These are phyloP conservation scores for Myrmecobius fasciatus DNA, from an alignment of 2,113 vertebrate species.

Conservation along the genomic window DNA sequence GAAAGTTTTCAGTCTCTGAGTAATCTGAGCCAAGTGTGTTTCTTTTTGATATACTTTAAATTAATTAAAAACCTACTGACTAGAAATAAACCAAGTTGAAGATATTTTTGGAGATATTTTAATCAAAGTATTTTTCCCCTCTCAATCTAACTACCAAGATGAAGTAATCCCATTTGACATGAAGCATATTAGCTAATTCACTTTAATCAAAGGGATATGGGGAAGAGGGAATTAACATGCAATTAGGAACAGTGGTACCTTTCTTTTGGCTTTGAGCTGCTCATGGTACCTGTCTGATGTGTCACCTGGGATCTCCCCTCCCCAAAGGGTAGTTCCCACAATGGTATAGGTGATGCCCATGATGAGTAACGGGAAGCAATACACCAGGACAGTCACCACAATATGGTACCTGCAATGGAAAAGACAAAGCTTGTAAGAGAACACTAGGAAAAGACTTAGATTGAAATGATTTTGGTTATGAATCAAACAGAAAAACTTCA, in stretches of 20 bases:
- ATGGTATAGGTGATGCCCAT: slow-evolving; percentile 98
- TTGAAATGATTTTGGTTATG: slow-evolving; percentile 3
- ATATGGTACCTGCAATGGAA: slow-evolving; percentile 91
- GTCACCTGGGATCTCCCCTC: slow-evolving; percentile 96
- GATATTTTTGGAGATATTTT: neutral
- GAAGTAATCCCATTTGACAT: neutral
- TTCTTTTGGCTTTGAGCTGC: slow-evolving; percentile 96
- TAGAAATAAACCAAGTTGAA: neutral
- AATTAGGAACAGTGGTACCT: slow-evolving; percentile 85
- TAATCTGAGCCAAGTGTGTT: slow-evolving; percentile 21
- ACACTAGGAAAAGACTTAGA: neutral
- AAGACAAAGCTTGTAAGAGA: neutral
- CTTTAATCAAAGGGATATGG: neutral
- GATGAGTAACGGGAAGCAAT: slow-evolving; percentile 93
- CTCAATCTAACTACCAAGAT: neutral
- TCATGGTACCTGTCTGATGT: slow-evolving; percentile 96
- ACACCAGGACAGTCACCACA: slow-evolving; percentile 93
- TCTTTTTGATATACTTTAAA: neutral
- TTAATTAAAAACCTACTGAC: neutral
- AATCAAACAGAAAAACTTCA: slow-evolving; percentile 7
- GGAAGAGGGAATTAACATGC: neutral
- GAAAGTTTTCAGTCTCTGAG: neutral
- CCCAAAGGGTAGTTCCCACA: slow-evolving; percentile 97
- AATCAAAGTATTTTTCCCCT: neutral
- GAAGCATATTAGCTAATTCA: neutral